phyloP scores from a whole-genome alignment of 2,113 vertebrate genomes.

The Scytalopus superciliaris region DNA sequence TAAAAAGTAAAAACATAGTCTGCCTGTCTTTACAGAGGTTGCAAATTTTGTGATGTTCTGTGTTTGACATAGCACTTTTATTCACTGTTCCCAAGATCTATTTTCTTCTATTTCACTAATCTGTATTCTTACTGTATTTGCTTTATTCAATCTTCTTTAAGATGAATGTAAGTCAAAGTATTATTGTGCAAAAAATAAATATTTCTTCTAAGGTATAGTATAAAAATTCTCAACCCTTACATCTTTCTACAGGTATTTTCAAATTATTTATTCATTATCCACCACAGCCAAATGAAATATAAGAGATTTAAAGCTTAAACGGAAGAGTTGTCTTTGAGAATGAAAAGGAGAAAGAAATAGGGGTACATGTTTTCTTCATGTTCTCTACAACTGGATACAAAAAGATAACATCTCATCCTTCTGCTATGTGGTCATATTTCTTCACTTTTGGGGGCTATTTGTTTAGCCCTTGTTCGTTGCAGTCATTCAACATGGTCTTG shows the following conservation, averaged over 20 bases:
- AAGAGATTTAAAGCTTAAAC: not conserved
- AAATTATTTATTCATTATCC: not conserved
- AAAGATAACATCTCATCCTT: not conserved
- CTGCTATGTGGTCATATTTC: not conserved
- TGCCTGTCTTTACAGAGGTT: not conserved
- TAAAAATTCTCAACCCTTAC: not conserved
- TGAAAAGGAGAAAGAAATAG: not conserved
- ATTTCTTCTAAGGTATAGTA: not conserved
- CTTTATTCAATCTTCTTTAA: not conserved
- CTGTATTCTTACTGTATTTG: not conserved
- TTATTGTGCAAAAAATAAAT: not conserved
- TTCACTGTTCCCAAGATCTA: not conserved
- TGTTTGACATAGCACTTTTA: not conserved
- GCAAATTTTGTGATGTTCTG: not conserved
- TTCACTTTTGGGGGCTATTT: fast-evolving
- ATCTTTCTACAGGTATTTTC: not conserved
- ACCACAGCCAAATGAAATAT: not conserved
- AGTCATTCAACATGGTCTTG: fast-evolving
- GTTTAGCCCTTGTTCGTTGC: not conserved
- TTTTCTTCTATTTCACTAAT: not conserved
- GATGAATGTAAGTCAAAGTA: not conserved
- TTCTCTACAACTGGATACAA: not conserved
- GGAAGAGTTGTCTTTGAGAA: not conserved
- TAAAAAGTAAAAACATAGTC: not conserved
- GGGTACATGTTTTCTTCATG: not conserved